Conservation (phyloP, 1,140 invertebrate species). For the Hesperophylax magnus region DNA sequence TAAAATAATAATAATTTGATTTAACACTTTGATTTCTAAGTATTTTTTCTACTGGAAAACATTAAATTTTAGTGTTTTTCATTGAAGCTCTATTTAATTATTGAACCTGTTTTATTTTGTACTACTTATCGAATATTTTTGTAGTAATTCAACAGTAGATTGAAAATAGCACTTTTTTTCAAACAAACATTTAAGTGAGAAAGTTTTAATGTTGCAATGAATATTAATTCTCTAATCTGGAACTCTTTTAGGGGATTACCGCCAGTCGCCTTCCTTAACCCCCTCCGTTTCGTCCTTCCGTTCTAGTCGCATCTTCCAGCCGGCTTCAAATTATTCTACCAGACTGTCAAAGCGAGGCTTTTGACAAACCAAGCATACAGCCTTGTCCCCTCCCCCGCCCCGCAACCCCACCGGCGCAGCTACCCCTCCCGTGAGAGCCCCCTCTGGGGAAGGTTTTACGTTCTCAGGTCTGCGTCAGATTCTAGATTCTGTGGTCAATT, state of each 20-base stretch:
- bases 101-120: no score
- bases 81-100: no score
- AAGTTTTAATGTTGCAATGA: no score
- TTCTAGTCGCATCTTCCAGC: conserved; percentile 36
- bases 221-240: no score
- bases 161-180: no score
- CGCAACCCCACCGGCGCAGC: background rate
- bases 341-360: conserved; percentile 52
- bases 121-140: no score
- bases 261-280: background rate
- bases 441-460: conserved; percentile 27
- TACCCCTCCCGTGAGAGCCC: background rate
- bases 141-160: no score
- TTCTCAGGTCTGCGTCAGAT: conserved; percentile 14
- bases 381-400: conserved; percentile 15
- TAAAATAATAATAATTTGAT: no score
- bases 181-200: no score
- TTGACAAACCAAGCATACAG: conserved; percentile 54
- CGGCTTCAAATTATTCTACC: conserved; percentile 41
- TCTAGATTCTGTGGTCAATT: conserved; percentile 7
- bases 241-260: conserved; percentile 26
- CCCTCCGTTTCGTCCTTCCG: conserved; percentile 23
- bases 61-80: no score
- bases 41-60: no score
- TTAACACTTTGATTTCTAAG: no score